These are phyloP conservation scores for Thymelicus lineola DNA, from an alignment of 2,888 invertebrate genomes.

Conservation along the genomic window DNA sequence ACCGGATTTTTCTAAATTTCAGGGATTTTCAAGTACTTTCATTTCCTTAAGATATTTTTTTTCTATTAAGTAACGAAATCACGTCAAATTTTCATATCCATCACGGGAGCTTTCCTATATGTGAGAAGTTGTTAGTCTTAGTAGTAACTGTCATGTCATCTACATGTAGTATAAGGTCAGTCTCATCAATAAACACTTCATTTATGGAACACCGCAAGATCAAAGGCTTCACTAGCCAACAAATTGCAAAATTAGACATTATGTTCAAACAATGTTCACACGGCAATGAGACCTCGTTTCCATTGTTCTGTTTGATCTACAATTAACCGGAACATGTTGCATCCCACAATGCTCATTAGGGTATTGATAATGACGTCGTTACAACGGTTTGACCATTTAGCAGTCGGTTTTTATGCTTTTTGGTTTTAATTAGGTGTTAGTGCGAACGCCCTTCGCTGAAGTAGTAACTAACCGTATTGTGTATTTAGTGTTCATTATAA, in stretches of 20 bases:
- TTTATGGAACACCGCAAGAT: neutral
- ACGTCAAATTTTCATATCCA: too few species aligned
- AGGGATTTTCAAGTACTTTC: too few species aligned
- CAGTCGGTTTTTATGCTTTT: slow-evolving; percentile 56
- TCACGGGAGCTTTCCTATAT: too few species aligned
- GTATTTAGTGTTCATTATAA: neutral
- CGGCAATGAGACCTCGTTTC: slow-evolving; percentile 54
- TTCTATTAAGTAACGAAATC: too few species aligned
- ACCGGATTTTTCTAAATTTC: too few species aligned
- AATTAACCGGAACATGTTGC: slow-evolving; percentile 62
- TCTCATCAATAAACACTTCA: too few species aligned
- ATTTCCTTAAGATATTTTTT: too few species aligned
- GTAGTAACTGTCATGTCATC: too few species aligned
- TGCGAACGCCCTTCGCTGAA: slow-evolving; percentile 25
- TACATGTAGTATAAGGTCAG: too few species aligned
- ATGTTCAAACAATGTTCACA: slow-evolving; percentile 49
- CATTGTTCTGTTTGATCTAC: slow-evolving; percentile 57
- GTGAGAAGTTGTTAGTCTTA: too few species aligned
- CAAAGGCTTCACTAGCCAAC: slow-evolving; percentile 1
- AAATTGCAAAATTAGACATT: slow-evolving; percentile 36
- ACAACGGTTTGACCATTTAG: slow-evolving; percentile 72
- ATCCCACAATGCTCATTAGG: slow-evolving; percentile 68
- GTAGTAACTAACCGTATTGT: neutral
- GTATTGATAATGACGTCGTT: slow-evolving; percentile 76
- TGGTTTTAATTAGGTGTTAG: slow-evolving; percentile 66